Evolutionary conservation across 2,888 invertebrate genomes (phyloP), one percentile per base, ranked within the genome.

Genomic region (Cryptocephalus primarius): DNA sequence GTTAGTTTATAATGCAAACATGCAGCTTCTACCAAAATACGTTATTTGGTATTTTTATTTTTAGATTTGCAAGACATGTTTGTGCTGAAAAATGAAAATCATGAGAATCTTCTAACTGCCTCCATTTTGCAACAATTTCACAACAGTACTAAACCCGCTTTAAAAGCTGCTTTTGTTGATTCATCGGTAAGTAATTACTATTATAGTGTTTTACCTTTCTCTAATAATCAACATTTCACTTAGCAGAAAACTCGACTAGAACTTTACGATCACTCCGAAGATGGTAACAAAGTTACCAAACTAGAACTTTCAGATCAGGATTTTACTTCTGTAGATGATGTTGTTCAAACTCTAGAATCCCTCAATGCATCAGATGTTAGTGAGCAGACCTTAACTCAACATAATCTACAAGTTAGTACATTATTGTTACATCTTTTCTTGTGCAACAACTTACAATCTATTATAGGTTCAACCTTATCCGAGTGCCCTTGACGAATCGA

Each of bases 321-420:
- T 53, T 65, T 65, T 50, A 56, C 65, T 8, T 55, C 63, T 32
- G 67, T 67, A 40, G 70, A 71, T 50, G 71, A 70, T 55, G 66
- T 69, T 13, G 67, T 69, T 33, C 66, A 68, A 55, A 64, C 66
- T 14, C 55, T 76, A 46, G 75, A 76, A 54, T 69, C 73, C n/a
- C 73, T 76, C 52, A 73, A 68, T 56, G 67, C 75, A 42, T 73
- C 72, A 46, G 75, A 76, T 57, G 68, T 72, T 44, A 67, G 71
- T 41, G 70, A 72, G 55, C 64, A 64, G 51, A 71, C 73, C 70
- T 65, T 69, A 48, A 53, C 58, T 44, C 62, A 65, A 43, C 59
- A 64, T 51, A 63, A 60, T 47, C 52, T 64, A 45, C 65, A 66
- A 57, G 64, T 64, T 57, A 51, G 34, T 34, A 22, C n/a, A 9